Percentiles rank a stretch among this genome's conserved stretches.
phyloP scores from a whole-genome alignment of 2,113 vertebrate species.

The Cynocephalus volans region DNA sequence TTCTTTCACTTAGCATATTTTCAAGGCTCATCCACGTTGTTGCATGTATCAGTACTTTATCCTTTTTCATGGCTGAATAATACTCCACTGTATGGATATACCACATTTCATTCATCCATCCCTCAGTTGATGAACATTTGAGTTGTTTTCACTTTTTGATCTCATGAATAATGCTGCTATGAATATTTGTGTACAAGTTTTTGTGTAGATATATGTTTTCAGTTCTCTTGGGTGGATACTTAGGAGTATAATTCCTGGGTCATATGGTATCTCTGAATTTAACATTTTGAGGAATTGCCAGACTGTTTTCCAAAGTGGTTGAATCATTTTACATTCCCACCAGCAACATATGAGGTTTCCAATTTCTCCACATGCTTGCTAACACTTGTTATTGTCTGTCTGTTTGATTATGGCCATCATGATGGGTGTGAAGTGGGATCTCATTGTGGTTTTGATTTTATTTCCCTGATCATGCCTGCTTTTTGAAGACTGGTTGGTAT shows the following conservation, averaged over 20 bases:
- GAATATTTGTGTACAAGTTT: conserved; percentile 25
- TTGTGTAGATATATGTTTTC: conserved; percentile 16
- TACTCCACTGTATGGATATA: not conserved
- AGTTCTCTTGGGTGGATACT: not conserved
- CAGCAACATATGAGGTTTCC: not conserved
- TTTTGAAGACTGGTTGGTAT: not conserved
- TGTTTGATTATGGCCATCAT: not conserved
- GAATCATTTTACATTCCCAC: not conserved
- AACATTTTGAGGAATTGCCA: not conserved
- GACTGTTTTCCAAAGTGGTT: not conserved
- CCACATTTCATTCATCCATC: conserved; percentile 55
- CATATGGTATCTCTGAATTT: not conserved
- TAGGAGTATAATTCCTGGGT: not conserved
- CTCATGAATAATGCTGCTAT: not conserved
- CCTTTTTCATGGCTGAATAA: conserved; percentile 36
- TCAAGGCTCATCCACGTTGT: conserved; percentile 32
- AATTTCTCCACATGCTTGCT: not conserved
- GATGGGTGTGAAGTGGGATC: not conserved
- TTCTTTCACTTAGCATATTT: conserved; percentile 53
- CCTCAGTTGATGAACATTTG: conserved; percentile 1
- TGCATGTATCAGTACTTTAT: not conserved
- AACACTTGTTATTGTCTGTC: not conserved
- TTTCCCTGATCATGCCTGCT: not conserved
- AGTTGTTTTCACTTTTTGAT: conserved; percentile 33
- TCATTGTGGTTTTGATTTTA: not conserved